phyloP scores from a whole-genome alignment of 2,113 vertebrate species.

The Aegotheles bennettii region DNA sequence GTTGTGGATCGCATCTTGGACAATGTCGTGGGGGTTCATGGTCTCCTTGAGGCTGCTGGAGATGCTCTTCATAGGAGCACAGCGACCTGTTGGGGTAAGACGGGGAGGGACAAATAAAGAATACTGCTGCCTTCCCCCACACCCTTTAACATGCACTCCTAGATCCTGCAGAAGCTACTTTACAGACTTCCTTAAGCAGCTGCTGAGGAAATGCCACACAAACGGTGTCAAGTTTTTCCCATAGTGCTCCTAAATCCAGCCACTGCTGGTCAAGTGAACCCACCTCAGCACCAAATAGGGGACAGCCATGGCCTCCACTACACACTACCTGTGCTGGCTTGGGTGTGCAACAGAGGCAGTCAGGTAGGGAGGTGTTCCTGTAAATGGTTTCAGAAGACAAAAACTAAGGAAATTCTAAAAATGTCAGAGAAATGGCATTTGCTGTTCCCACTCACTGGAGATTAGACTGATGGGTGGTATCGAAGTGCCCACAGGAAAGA shows the following conservation, averaged over 20 bases:
- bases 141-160: neutral
- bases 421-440: neutral
- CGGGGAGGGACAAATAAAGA: neutral
- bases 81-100: slow-evolving; percentile 77
- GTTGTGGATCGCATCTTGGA: slow-evolving; percentile 95
- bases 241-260: neutral
- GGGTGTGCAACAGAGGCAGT: neutral
- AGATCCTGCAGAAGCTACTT: neutral
- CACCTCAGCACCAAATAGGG: neutral
- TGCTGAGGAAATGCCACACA: neutral
- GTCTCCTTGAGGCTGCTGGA: slow-evolving; percentile 97
- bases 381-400: neutral
- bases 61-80: slow-evolving; percentile 97
- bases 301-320: too few species aligned
- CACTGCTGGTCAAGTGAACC: neutral
- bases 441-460: neutral
- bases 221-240: neutral
- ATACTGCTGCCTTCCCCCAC: neutral
- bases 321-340: neutral
- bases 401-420: neutral
- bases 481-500: neutral
- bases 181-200: neutral
- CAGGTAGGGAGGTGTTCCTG: neutral
- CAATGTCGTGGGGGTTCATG: slow-evolving; percentile 93
- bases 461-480: neutral